A percentile compares a stretch with the other conserved stretches of the same genome.
phyloP scores from a whole-genome alignment of 2,113 vertebrate genomes.

The Amazona guildingii region DNA sequence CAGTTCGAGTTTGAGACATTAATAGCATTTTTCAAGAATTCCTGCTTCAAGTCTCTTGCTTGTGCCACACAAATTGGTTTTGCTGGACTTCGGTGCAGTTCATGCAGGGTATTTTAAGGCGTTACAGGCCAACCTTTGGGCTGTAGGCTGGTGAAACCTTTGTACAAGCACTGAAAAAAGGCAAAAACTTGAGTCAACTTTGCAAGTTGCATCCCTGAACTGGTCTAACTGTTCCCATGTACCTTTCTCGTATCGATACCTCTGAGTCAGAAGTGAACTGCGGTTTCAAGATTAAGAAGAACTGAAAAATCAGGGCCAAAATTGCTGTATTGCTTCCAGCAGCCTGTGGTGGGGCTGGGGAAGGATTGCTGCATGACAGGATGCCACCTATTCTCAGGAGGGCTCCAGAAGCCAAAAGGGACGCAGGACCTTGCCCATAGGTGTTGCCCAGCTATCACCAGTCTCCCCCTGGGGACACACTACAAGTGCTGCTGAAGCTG shows the following conservation, averaged over 20 bases:
- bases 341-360: not conserved
- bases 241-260: not conserved
- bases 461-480: not conserved
- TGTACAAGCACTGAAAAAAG: conserved; percentile 21
- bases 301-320: not conserved
- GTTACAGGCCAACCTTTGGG: conserved; percentile 27
- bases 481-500: not conserved
- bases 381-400: not conserved
- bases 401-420: not conserved
- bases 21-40: conserved; percentile 69
- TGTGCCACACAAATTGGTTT: conserved; percentile 54
- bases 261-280: not conserved
- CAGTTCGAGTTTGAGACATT: conserved; percentile 52
- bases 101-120: not conserved
- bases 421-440: accelerated
- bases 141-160: not conserved
- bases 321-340: not conserved
- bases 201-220: not conserved
- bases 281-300: not conserved
- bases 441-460: not conserved
- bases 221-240: not conserved
- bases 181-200: not conserved
- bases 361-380: not conserved
- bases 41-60: conserved; percentile 15
- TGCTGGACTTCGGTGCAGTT: conserved; percentile 19